Evolutionary conservation across 2,888 invertebrate species (phyloP).

Genomic region (Cerastis rubricosa): DNA sequence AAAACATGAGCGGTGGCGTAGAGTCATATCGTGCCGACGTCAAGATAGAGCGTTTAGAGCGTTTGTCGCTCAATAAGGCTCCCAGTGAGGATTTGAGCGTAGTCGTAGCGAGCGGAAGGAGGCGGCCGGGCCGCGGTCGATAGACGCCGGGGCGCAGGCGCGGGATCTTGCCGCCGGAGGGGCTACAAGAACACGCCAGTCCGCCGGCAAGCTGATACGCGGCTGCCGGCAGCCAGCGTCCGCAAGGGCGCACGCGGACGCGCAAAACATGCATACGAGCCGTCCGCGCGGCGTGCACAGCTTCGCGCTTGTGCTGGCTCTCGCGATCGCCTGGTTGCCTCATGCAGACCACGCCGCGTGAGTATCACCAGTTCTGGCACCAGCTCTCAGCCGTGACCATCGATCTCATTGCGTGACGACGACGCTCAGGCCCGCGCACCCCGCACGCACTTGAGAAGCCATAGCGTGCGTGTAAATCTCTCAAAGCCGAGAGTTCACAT

Average conservation of each 20-base stretch:
- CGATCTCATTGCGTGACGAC: conserved; percentile 62
- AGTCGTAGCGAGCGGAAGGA: conserved; percentile 77
- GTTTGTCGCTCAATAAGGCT: conserved; percentile 83
- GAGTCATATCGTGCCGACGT: conserved; percentile 70
- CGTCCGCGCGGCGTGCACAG: conserved; percentile 85
- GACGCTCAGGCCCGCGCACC: conserved; percentile 58
- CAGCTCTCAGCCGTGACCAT: conserved; percentile 48
- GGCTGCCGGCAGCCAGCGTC: conserved; percentile 85
- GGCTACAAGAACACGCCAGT: conserved; percentile 78
- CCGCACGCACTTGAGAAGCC: conserved; percentile 74
- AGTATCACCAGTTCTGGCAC: conserved; percentile 73
- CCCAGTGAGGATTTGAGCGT: conserved; percentile 79
- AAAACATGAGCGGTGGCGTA: conserved; percentile 75
- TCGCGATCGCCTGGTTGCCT: conserved; percentile 83
- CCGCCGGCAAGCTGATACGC: conserved; percentile 84
- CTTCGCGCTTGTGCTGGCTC: conserved; percentile 83
- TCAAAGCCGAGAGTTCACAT: conserved; percentile 71
- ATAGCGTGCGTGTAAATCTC: conserved; percentile 77
- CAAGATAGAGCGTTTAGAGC: conserved; percentile 77
- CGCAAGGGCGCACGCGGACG: conserved; percentile 77
- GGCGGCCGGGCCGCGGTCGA: conserved; percentile 83
- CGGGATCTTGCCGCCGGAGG: conserved; percentile 74
- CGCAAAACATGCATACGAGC: conserved; percentile 82
- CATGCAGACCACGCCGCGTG: conserved; percentile 85
- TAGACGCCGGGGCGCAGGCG: conserved; percentile 83